These are phyloP conservation scores for Dufourea novaeangliae DNA, from an alignment of 1,140 invertebrate species.

Conservation along the genomic window DNA sequence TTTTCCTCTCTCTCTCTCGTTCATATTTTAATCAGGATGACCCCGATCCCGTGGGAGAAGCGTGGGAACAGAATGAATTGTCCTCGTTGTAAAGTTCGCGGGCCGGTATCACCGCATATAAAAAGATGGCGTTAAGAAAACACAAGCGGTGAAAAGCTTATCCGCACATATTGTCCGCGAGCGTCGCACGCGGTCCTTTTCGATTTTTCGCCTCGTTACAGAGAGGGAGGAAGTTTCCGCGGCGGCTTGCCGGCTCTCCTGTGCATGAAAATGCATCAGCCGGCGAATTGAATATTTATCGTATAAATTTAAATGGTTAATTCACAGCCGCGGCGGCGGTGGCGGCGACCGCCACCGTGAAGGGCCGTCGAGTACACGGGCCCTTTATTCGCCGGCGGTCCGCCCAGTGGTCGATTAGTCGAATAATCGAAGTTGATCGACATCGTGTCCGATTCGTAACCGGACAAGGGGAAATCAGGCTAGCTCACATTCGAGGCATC, in stretches of 20 bases:
- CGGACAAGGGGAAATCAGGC: no score
- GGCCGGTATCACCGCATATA: neutral
- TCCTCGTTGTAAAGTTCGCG: constrained; percentile 3
- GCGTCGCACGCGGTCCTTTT: neutral
- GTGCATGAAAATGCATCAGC: neutral
- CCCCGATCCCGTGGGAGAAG: neutral
- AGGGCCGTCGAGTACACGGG: neutral
- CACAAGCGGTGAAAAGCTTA: neutral
- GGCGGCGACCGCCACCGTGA: no score
- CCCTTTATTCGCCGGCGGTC: constrained; percentile 16
- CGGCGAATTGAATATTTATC: constrained; percentile 57
- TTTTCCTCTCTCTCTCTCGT: neutral
- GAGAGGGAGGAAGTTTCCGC: neutral
- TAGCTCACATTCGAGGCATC: no score
- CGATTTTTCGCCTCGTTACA: neutral
- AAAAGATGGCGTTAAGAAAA: neutral
- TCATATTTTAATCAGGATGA: constrained; percentile 2
- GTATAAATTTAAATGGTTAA: constrained; percentile 62
- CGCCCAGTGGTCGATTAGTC: constrained; percentile 38
- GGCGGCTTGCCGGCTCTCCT: neutral
- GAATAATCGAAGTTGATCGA: constrained; percentile 25
- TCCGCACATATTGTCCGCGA: neutral
- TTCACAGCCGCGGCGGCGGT: neutral
- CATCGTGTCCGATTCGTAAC: neutral
- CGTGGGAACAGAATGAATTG: neutral